These are phyloP conservation scores for Plectropomus leopardus DNA, from an alignment of 2,113 vertebrate species.

Conservation along the genomic window DNA sequence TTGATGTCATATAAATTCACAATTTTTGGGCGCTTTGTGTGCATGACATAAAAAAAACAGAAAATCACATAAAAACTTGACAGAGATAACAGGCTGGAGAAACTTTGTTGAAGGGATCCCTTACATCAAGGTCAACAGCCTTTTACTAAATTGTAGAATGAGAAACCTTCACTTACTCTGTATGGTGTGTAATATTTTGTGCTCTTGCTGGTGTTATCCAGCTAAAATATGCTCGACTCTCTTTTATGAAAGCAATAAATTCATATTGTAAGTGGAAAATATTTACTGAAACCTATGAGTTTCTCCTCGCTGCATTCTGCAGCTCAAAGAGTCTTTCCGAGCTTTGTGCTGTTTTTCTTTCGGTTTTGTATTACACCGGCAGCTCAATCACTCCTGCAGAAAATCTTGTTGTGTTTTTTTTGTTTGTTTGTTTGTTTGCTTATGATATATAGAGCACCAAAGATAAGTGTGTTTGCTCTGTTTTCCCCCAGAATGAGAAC, in stretches of 20 bases:
- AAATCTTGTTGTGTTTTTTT: slow-evolving; percentile 59
- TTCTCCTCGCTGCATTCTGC: background rate
- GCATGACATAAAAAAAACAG: too few relatives aligned
- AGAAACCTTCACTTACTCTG: background rate
- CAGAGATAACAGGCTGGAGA: background rate
- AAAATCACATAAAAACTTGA: too few relatives aligned
- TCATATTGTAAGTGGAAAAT: background rate
- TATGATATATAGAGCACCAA: slow-evolving; percentile 48
- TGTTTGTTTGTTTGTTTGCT: slow-evolving; percentile 57
- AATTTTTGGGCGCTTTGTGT: too few relatives aligned
- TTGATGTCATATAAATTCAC: too few relatives aligned
- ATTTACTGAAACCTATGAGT: slow-evolving; percentile 8
- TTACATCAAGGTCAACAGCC: background rate
- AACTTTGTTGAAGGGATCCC: background rate
- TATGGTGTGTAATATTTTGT: background rate
- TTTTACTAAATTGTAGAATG: background rate
- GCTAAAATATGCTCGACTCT: background rate
- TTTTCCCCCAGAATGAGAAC: slow-evolving; percentile 31
- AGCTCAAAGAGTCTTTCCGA: background rate
- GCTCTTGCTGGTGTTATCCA: background rate
- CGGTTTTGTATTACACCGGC: slow-evolving; percentile 6
- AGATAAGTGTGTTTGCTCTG: slow-evolving; percentile 46
- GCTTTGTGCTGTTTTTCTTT: slow-evolving; percentile 3
- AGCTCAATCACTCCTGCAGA: slow-evolving; percentile 45
- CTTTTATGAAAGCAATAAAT: background rate